phyloP scores from a whole-genome alignment of 2,888 invertebrate species.

The Caenorhabditis virilis region DNA sequence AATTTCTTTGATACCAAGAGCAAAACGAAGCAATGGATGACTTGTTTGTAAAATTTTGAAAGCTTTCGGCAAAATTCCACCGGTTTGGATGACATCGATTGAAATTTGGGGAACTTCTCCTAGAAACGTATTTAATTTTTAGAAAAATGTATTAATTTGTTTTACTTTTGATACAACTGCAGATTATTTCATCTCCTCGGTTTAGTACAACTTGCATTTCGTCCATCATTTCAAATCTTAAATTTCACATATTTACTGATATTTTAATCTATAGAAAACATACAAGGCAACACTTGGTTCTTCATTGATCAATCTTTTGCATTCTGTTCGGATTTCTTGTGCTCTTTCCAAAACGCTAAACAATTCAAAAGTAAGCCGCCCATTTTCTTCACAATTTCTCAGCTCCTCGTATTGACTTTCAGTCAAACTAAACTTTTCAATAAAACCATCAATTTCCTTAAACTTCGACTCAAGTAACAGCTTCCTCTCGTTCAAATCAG shows the following conservation, averaged over 20 bases:
- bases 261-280: neutral
- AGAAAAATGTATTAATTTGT: constrained; percentile 2
- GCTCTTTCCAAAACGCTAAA: constrained; percentile 27
- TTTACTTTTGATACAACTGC: constrained; percentile 21
- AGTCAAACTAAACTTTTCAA: constrained; percentile 18
- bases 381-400: constrained; percentile 23
- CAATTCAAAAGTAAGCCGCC: constrained; percentile 18
- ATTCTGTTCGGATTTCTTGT: constrained; percentile 24
- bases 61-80: constrained; percentile 24
- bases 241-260: neutral
- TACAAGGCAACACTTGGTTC: constrained; percentile 17
- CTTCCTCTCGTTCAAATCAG: constrained; percentile 25
- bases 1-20: constrained; percentile 8
- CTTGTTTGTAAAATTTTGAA: constrained; percentile 24
- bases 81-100: constrained; percentile 12
- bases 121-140: neutral
- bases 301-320: constrained; percentile 25
- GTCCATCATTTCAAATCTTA: constrained; percentile 22
- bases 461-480: constrained; percentile 11
- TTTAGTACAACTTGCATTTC: constrained; percentile 28
- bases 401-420: constrained; percentile 14
- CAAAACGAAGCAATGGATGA: constrained; percentile 19
- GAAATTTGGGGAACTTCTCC: neutral
- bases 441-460: constrained; percentile 27
- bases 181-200: constrained; percentile 17